These are phyloP conservation scores for Ciconia maguari DNA, from an alignment of 2,113 vertebrate genomes.

Conservation along the genomic window DNA sequence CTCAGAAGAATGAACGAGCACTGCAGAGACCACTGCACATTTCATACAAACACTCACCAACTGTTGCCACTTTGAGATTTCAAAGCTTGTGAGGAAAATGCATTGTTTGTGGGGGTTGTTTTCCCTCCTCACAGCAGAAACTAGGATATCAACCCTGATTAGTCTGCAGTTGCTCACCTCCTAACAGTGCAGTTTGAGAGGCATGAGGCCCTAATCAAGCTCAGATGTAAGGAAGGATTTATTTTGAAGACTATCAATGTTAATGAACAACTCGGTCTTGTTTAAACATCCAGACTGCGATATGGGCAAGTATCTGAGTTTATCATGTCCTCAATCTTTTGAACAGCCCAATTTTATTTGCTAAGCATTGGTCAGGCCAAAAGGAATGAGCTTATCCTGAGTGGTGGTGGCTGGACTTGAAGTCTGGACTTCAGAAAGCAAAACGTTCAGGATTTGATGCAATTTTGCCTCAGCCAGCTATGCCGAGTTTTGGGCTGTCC, in stretches of 20 bases:
- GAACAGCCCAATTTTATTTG: slow-evolving; percentile 18
- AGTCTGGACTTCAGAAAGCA: background rate
- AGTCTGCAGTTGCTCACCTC: background rate
- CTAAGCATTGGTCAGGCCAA: background rate
- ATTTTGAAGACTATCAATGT: background rate
- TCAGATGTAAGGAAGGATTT: background rate
- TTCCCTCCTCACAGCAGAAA: background rate
- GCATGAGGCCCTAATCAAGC: background rate
- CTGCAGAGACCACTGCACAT: background rate
- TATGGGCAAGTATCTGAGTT: background rate
- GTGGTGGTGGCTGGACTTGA: background rate
- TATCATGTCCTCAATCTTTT: slow-evolving; percentile 18
- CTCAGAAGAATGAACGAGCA: background rate
- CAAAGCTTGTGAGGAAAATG: background rate
- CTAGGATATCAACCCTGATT: background rate
- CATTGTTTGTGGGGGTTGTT: background rate
- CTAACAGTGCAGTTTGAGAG: background rate
- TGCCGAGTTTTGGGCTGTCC: background rate
- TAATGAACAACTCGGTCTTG: slow-evolving; percentile 9
- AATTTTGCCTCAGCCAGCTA: background rate
- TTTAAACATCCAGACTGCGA: slow-evolving; percentile 1
- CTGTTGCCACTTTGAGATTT: background rate
- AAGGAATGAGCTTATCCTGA: background rate
- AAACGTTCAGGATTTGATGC: background rate
- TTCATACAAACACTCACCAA: background rate